Conservation (phyloP, 2,113 vertebrate genomes). For the Pongo abelii region DNA sequence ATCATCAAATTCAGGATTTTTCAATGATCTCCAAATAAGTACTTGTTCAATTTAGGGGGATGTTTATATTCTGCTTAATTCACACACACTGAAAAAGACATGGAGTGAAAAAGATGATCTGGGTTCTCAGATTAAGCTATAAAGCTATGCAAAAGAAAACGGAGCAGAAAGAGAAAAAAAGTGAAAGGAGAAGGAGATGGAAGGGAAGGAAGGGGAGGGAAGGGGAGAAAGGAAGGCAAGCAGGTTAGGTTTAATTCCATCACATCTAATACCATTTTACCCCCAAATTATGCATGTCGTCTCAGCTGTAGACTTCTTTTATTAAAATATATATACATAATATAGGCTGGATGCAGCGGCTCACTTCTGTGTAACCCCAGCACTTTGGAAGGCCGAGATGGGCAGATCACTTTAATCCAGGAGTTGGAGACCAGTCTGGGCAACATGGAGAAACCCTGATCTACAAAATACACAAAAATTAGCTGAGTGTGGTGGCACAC, state of each 20-base stretch:
- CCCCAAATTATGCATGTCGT: neutral
- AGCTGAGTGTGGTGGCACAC: no score
- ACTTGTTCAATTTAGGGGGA: neutral
- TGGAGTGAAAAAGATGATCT: neutral
- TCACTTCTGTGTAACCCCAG: no score
- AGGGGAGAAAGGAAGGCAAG: accelerated
- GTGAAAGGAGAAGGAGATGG: neutral
- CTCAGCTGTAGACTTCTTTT: neutral
- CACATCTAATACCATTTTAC: neutral
- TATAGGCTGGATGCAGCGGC: no score
- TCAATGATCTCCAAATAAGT: neutral
- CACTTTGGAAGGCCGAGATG: no score
- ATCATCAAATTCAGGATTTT: neutral
- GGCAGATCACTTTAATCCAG: no score
- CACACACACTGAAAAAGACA: neutral
- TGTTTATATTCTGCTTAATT: neutral
- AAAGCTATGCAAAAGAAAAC: neutral
- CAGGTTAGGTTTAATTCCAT: neutral
- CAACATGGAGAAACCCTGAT: no score
- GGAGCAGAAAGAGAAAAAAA: neutral
- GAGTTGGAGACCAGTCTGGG: no score
- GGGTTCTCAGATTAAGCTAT: neutral
- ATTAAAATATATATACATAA: neutral
- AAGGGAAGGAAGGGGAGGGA: accelerated
- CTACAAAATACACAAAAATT: no score